Base-by-base conservation (phyloP, 1,140 invertebrate genomes). In the Nylanderia fulva region DNA sequence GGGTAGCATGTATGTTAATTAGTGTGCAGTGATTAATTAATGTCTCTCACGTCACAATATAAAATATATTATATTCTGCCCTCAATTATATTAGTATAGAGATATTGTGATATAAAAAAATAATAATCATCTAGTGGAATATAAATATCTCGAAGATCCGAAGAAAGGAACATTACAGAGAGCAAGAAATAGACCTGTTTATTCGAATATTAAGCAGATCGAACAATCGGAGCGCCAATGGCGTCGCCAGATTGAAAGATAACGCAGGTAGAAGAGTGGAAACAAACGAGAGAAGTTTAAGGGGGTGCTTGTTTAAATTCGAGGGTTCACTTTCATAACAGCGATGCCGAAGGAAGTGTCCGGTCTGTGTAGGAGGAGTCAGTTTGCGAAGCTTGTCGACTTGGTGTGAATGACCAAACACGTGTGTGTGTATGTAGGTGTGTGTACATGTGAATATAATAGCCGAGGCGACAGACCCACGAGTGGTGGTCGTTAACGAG, bases 401-500 rank as follows among this genome's bases (percentile, higher is more conserved):
- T 84, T 63, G 80, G 68, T 21, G 80, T 71, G 80, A 75, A 76
- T 74, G 54, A 39, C 63, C 69, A 64, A 66, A 66, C 84, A 60
- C 48, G 84, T 29, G 7, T 27, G 64, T 48, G 18, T 13, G 36
- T 13, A 58, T 33, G 42, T 69, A n/a, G n/a, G 36, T 24, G 36
- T 33, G 24, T 72, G 54, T 80, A 71, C 45, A 84, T 58, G 52
- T 74, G 85, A 66, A 79, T 76, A 84, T 86, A 86, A 86, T 88
- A 64, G 74, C 60, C 60, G 80, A 79, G 63, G 72, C 86, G 86
- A 86, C 79, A 66, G 77, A 83, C 71, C 45, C 82, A 52, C 82
- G 68, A 84, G 85, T 80, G 15, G 63, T 63, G 85, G 77, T 60
- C 84, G 77, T 83, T 86, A 88, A 89, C 86, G 84, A 89, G 86